These are phyloP conservation scores for Hirundichthys speculiger DNA, from an alignment of 2,113 vertebrate genomes.

Conservation along the genomic window DNA sequence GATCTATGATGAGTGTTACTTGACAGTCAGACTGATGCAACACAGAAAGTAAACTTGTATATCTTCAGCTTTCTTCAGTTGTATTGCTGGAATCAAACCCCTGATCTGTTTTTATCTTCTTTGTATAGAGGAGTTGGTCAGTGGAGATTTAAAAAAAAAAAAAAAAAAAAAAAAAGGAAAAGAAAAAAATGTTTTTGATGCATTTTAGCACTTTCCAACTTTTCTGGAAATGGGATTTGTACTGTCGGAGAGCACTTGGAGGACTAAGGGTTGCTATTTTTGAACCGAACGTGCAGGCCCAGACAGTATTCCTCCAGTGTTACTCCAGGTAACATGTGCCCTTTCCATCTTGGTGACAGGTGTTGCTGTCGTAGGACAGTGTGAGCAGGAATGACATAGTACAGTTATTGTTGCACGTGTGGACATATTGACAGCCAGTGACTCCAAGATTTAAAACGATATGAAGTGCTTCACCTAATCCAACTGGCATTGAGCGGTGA, in stretches of 20 bases:
- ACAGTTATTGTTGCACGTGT: slow-evolving; percentile 8
- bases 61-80: too few relatives aligned
- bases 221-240: neutral
- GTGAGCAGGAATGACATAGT: neutral
- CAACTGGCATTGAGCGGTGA: neutral
- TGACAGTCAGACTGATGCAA: too few relatives aligned
- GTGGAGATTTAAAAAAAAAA: neutral
- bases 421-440: neutral
- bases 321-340: slow-evolving; percentile 44
- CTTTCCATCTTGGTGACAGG: slow-evolving; percentile 50
- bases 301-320: slow-evolving; percentile 46
- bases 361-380: slow-evolving; percentile 39
- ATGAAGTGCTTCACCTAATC: neutral
- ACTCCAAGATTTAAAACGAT: neutral
- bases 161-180: neutral
- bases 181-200: neutral
- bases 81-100: too few relatives aligned
- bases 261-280: slow-evolving; percentile 60
- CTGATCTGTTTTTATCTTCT: too few relatives aligned
- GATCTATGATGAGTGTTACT: too few relatives aligned
- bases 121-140: too few relatives aligned
- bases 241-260: slow-evolving; percentile 5
- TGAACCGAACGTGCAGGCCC: slow-evolving; percentile 42
- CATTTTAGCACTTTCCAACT: neutral
- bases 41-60: too few relatives aligned